Evolutionary conservation across 2,888 invertebrate genomes (phyloP), one percentile per base, ranked within the genome.

Genomic region (Cantharis flavilabris): DNA sequence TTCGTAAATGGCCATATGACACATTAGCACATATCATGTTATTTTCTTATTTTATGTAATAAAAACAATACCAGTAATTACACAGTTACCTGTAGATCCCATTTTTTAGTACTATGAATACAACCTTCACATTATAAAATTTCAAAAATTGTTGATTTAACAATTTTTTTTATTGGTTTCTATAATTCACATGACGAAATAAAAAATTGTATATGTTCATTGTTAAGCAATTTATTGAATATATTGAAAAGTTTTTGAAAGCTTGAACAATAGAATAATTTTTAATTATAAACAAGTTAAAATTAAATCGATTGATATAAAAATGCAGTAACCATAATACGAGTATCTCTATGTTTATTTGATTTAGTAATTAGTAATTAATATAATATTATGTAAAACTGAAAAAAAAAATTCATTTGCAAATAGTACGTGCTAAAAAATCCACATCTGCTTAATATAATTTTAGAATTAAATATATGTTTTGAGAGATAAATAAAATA

Each of bases 11-110:
- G n/a, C 49, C 49, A 49, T 33, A 13, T 26, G 14, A 67, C 20
- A 67, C 20, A 62, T 71, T 71, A 71, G 23, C 62, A 28, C 26
- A 67, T 16, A 70, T 70, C 70, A 70, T 49, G 70, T 70, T 28
- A 70, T 49, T n/a, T 49, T 49, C 49, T 49, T n/a, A n/a, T 49
- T 49, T 49, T 49, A n/a, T 49, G 49, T 49, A 49, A 49, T 49
- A n/a, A 49, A 49, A 49, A 49, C 49, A 49, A 49, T 49, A 49
- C 9, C n/a, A 49, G n/a, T n/a, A 49, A 49, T 49, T 49, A 49
- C n/a, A n/a, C n/a, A 49, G n/a, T 7, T 49, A 49, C 49, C 49
- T 49, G n/a, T n/a, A n/a, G 0, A 49, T 49, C n/a, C 7, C 7
- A 49, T 7, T 49, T 33, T 49, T n/a, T 49, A n/a, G n/a, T n/a